phyloP scores from a whole-genome alignment of 2,113 vertebrate species.

The Prolemur simus region DNA sequence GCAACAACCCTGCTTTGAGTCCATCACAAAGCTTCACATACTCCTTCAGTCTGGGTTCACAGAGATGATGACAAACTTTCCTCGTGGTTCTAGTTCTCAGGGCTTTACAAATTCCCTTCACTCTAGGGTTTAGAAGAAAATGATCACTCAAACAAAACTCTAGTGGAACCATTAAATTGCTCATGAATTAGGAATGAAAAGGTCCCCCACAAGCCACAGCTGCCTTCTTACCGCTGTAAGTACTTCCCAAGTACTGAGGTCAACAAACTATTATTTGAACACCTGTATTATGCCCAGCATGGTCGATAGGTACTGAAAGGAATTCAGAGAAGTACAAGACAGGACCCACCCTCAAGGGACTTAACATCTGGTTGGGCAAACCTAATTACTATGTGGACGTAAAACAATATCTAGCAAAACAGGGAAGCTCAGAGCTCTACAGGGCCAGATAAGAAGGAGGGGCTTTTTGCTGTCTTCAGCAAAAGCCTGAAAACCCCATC shows the following conservation, averaged over 20 bases:
- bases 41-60: background rate
- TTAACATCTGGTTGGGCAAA: background rate
- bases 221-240: background rate
- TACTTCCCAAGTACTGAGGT: background rate
- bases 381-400: no score
- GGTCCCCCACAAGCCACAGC: background rate
- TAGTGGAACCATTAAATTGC: background rate
- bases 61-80: background rate
- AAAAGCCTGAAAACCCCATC: background rate
- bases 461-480: background rate
- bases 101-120: background rate
- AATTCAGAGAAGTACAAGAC: background rate
- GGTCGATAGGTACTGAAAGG: background rate
- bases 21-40: background rate
- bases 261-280: background rate
- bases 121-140: background rate
- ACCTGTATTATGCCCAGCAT: background rate
- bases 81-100: background rate
- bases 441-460: background rate
- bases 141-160: background rate
- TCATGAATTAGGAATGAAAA: background rate
- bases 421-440: background rate
- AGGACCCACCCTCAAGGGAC: background rate
- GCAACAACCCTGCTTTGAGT: background rate
- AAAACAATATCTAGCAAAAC: background rate